Evolutionary conservation across 2,113 vertebrate species (phyloP), one percentile per base, ranked within the genome.

Genomic region (Carassius carassius): DNA sequence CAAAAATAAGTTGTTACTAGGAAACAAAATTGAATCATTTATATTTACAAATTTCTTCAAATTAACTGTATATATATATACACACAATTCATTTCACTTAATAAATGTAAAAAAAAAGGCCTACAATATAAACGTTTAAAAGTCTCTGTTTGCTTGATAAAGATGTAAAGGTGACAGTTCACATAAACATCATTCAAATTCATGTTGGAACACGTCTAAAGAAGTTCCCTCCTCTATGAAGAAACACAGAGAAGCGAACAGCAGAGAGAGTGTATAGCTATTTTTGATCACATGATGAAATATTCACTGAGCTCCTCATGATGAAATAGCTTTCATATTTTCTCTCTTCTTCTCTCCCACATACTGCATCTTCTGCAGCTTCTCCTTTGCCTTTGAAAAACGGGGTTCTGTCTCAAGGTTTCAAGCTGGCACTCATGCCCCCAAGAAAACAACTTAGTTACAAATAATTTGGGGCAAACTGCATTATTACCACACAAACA

Each of bases 211-310:
- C 6, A 62, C 14, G 1, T 62, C 16, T 67, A 23, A 32, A 25
- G 23, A 25, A 47, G 60, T 69, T 80, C 44, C 25, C 78, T 81
- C 25, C 14, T 65, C 8, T 25, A 23, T 25, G 41, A 44, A 67
- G 44, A 51, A 32, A n/a, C 44, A 5, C 5, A 51, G 62, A 67
- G 44, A 69, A 35, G 16, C 2, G 25, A 69, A 32, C 10, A 32
- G 58, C 19, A 65, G 60, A 80, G 76, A 19, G 78, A 13, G 79
- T 35, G 16, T 69, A 81, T 29, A 35, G 79, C 79, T 81, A 81
- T 81, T 81, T 81, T 54, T 81, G 62, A 81, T 81, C 79, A 69
- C 79, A 81, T 32, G 23, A 81, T 81, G 79, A 81, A 81, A 81
- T 81, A 81, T 81, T 81, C 63, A 81, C 79, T 44, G 44, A 81